Evolutionary conservation across 2,888 invertebrate species (phyloP).

Genomic region (Tenthredo distinguenda): DNA sequence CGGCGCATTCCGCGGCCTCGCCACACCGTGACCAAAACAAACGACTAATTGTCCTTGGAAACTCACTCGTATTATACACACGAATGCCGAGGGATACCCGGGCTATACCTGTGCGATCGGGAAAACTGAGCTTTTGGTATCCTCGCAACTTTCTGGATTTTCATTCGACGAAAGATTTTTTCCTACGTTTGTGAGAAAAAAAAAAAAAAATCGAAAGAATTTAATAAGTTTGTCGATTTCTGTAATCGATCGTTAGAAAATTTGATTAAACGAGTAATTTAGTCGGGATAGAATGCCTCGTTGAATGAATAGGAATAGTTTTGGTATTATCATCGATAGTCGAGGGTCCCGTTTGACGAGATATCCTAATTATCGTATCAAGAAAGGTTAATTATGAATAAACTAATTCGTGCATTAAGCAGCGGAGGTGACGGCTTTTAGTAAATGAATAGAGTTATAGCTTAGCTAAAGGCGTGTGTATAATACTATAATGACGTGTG

Average conservation of each 20-base stretch:
- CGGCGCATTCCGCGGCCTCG: slow-evolving; percentile 46
- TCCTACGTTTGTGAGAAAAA: too few species aligned
- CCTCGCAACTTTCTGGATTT: not conserved
- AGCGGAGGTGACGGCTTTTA: slow-evolving; percentile 9
- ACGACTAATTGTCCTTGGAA: slow-evolving; percentile 44
- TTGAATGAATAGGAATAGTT: not conserved
- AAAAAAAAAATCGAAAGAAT: too few species aligned
- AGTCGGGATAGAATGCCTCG: not conserved
- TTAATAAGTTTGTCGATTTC: too few species aligned
- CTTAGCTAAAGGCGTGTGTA: slow-evolving; percentile 13
- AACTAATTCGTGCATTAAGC: not conserved
- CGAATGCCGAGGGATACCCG: not conserved
- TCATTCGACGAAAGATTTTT: not conserved
- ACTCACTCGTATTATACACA: not conserved
- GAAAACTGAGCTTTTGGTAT: not conserved
- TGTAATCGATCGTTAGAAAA: too few species aligned
- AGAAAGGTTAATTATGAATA: slow-evolving; percentile 16
- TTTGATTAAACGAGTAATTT: not conserved
- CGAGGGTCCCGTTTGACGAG: not conserved
- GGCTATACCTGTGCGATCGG: not conserved
- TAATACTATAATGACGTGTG: slow-evolving; percentile 25
- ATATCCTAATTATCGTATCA: slow-evolving; percentile 31
- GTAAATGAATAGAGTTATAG: slow-evolving; percentile 35
- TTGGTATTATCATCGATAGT: not conserved
- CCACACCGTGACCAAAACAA: slow-evolving; percentile 42